These are phyloP conservation scores for Platorchestia sp. DNA, from an alignment of 1,140 invertebrate genomes.

Conservation along the genomic window DNA sequence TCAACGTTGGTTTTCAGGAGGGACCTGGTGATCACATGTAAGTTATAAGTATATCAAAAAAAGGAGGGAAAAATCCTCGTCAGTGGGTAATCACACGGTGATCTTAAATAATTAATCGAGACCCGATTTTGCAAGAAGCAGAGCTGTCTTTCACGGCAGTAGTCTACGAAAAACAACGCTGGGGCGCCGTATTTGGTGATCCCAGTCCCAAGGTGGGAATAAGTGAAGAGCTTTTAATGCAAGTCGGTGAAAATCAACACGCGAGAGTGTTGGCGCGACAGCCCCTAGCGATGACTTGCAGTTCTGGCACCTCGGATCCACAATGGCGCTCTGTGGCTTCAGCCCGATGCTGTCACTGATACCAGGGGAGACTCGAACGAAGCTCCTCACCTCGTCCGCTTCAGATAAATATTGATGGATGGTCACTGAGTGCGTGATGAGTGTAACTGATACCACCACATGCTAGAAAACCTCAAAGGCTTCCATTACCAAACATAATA, in stretches of 20 bases:
- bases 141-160: background rate
- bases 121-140: background rate
- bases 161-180: background rate
- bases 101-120: background rate
- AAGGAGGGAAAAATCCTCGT: background rate
- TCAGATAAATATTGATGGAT: constrained; percentile 56
- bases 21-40: background rate
- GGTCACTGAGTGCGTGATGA: constrained; percentile 37
- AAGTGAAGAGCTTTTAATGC: constrained; percentile 1
- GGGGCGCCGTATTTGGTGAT: background rate
- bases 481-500: constrained; percentile 39
- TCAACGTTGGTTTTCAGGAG: background rate
- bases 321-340: background rate
- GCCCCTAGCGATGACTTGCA: background rate
- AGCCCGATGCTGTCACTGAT: constrained; percentile 42
- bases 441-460: constrained; percentile 34
- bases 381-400: constrained; percentile 4
- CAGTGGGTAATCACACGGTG: too few relatives aligned
- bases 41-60: background rate
- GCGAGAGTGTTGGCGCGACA: background rate
- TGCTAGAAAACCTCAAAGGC: constrained; percentile 14
- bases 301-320: background rate
- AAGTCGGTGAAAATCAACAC: constrained; percentile 7
- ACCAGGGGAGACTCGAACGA: background rate
- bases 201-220: background rate